These are phyloP conservation scores for Sphaerophoria taeniata DNA, from an alignment of 2,888 invertebrate species.

Conservation along the genomic window DNA sequence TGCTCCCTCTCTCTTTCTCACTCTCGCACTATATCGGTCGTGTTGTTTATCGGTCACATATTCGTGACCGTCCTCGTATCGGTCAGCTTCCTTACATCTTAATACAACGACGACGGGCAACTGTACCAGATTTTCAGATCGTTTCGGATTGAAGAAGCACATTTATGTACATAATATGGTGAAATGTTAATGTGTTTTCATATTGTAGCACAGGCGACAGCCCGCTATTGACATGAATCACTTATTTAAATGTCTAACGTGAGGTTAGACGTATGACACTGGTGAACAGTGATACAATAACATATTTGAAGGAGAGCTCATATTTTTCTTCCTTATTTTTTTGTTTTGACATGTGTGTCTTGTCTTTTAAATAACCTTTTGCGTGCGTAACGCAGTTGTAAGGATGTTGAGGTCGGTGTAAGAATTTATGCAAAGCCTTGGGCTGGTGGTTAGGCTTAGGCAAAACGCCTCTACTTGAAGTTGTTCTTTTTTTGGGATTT, in stretches of 20 bases:
- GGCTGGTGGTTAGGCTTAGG: too few species aligned
- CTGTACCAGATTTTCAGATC: background rate
- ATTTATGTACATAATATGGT: background rate
- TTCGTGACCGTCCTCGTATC: background rate
- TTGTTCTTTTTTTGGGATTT: too few species aligned
- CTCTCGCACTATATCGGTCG: background rate
- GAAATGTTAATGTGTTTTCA: constrained; percentile 6
- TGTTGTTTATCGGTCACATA: background rate
- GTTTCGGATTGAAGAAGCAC: constrained; percentile 1
- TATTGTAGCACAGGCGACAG: constrained; percentile 57
- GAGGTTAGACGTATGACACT: constrained; percentile 61
- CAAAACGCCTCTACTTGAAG: too few species aligned
- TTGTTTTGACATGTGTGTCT: too few species aligned
- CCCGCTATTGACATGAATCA: constrained; percentile 68
- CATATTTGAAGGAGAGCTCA: constrained; percentile 29
- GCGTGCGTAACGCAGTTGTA: too few species aligned
- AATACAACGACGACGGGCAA: too few species aligned
- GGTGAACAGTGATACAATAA: constrained; percentile 32
- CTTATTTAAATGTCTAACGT: constrained; percentile 73
- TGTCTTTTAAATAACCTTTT: too few species aligned
- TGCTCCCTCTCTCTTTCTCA: background rate
- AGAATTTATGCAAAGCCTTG: too few species aligned
- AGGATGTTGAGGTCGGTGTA: too few species aligned
- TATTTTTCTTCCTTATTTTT: too few species aligned
- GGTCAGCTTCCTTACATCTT: too few species aligned